Conservation (phyloP, 1,140 invertebrate genomes). For the Leguminivora glycinivorella region DNA sequence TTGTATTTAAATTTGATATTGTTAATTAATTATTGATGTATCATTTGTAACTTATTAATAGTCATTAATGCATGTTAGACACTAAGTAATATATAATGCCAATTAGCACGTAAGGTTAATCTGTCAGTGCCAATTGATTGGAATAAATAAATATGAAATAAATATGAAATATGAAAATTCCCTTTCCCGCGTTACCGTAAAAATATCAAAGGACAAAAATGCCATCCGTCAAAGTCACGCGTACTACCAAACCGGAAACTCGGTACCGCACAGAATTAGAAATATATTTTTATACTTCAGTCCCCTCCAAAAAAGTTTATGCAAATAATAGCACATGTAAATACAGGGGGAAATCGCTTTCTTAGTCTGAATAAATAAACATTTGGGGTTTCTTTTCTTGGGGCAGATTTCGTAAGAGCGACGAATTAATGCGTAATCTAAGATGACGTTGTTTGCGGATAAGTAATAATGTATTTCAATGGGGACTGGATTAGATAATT, state of each 20-base stretch:
- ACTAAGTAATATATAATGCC: too few species aligned
- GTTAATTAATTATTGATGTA: too few species aligned
- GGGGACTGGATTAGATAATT: not conserved
- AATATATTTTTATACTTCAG: constrained; percentile 72
- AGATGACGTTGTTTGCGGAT: constrained; percentile 1
- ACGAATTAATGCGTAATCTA: constrained; percentile 35
- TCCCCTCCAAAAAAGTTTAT: constrained; percentile 70
- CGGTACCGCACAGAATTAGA: constrained; percentile 68
- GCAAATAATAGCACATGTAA: constrained; percentile 75
- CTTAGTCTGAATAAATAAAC: constrained; percentile 46
- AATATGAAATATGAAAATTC: too few species aligned
- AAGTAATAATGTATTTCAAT: not conserved
- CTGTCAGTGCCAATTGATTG: too few species aligned
- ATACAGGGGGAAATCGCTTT: constrained; percentile 50
- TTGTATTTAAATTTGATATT: too few species aligned
- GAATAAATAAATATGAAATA: too few species aligned
- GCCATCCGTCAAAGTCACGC: constrained; percentile 64
- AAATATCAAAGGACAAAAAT: constrained; percentile 59
- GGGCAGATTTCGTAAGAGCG: constrained; percentile 34
- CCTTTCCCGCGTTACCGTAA: constrained; percentile 33
- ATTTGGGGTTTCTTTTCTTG: constrained; percentile 16
- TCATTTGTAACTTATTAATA: too few species aligned
- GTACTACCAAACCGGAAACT: constrained; percentile 56
- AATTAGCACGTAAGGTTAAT: too few species aligned
- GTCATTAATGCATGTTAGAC: too few species aligned